These are phyloP conservation scores for Marasmarcha lunaedactyla DNA, from an alignment of 2,888 invertebrate genomes.

Conservation along the genomic window DNA sequence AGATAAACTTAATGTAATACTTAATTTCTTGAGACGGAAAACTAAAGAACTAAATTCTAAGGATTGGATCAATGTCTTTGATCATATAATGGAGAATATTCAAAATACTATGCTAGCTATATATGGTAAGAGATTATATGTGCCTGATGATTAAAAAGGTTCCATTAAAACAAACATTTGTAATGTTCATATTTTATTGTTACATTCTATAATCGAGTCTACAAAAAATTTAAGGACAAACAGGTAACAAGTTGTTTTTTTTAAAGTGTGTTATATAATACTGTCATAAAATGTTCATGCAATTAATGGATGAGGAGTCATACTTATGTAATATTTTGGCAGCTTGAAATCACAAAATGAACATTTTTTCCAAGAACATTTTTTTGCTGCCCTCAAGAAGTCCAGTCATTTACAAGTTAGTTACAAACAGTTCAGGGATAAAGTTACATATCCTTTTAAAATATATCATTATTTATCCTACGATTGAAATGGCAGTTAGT, in stretches of 20 bases:
- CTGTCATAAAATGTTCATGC: not conserved
- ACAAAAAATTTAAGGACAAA: not conserved
- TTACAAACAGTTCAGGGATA: slow-evolving; percentile 15
- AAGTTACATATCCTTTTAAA: slow-evolving; percentile 5
- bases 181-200: slow-evolving; percentile 1
- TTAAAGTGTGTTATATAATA: not conserved
- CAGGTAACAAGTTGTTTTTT: not conserved
- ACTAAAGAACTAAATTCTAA: slow-evolving; percentile 30
- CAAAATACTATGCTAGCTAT: slow-evolving; percentile 76
- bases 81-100: slow-evolving; percentile 70
- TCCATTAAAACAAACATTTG: not conserved
- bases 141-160: too few relatives aligned
- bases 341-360: not conserved
- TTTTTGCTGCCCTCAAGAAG: too few relatives aligned
- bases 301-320: not conserved
- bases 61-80: slow-evolving; percentile 76
- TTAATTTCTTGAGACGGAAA: slow-evolving; percentile 56
- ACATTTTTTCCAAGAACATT: too few relatives aligned
- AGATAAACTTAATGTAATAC: slow-evolving; percentile 53
- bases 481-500: slow-evolving; percentile 52
- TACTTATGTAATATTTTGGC: not conserved
- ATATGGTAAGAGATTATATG: slow-evolving; percentile 63
- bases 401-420: slow-evolving; percentile 2
- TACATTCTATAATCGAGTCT: not conserved
- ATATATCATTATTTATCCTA: slow-evolving; percentile 5